A percentile compares a stretch with the other conserved stretches of the same genome.
Evolutionary conservation across 2,888 invertebrate genomes (phyloP).

Genomic region (Leptarthrus brevirostris): DNA sequence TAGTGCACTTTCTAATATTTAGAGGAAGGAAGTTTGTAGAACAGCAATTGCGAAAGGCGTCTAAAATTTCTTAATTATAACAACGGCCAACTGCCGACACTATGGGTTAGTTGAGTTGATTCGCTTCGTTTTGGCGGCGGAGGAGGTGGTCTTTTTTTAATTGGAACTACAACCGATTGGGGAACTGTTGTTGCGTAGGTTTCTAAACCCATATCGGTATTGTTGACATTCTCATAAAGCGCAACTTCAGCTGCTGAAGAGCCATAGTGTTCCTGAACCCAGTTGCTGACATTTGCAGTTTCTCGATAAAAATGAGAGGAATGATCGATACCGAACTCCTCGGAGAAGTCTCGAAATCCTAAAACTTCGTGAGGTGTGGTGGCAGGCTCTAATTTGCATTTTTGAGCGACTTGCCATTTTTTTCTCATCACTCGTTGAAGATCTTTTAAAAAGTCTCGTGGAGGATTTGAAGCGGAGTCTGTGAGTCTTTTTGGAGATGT

Average conservation of each 20-base stretch:
- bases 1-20: too few relatives aligned
- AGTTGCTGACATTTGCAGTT: slow-evolving; percentile 84
- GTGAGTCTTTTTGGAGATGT: slow-evolving; percentile 82
- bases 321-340: slow-evolving; percentile 65
- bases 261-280: slow-evolving; percentile 91
- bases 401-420: slow-evolving; percentile 94
- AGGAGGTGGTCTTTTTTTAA: slow-evolving; percentile 84
- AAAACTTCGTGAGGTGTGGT: slow-evolving; percentile 92
- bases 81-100: too few relatives aligned
- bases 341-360: slow-evolving; percentile 86
- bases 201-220: slow-evolving; percentile 64
- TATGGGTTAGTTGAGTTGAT: slow-evolving; percentile 80
- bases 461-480: slow-evolving; percentile 79
- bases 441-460: slow-evolving; percentile 86
- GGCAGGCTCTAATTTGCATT: slow-evolving; percentile 87
- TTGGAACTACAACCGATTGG: slow-evolving; percentile 57
- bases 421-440: slow-evolving; percentile 92
- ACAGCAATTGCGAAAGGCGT: too few relatives aligned
- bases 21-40: too few relatives aligned
- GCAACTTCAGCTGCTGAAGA: slow-evolving; percentile 62
- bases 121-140: slow-evolving; percentile 91
- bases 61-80: too few relatives aligned
- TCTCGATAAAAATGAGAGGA: slow-evolving; percentile 66
- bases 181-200: slow-evolving; percentile 18
- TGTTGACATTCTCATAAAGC: slow-evolving; percentile 80